Evolutionary conservation across 2,797 vertebrate species (phyloP).

Genomic region (Sardinella longiceps): DNA sequence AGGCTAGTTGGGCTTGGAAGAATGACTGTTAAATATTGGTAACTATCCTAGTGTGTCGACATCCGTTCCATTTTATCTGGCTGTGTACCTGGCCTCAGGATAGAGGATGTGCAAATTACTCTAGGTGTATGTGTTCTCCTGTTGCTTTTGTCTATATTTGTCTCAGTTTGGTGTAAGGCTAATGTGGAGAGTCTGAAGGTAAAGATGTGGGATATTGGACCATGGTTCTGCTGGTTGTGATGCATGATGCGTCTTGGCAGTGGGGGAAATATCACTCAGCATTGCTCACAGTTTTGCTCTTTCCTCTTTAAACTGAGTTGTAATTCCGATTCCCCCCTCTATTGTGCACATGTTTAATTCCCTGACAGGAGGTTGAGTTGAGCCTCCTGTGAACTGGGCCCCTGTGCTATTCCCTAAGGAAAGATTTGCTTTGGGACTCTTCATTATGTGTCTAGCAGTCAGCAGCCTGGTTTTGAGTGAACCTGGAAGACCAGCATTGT

Average conservation of each 20-base stretch:
- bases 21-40: too few species aligned
- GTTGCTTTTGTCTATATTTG: not conserved
- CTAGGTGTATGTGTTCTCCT: not conserved
- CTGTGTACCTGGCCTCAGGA: too few species aligned
- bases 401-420: constrained; percentile 7
- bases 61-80: too few species aligned
- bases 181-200: not conserved
- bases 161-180: not conserved
- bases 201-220: not conserved
- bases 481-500: constrained; percentile 21
- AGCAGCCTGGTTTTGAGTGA: constrained; percentile 7
- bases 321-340: not conserved
- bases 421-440: not conserved
- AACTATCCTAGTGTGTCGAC: too few species aligned
- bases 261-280: not conserved
- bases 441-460: not conserved
- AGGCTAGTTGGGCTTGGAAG: too few species aligned
- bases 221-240: not conserved
- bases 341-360: not conserved
- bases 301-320: not conserved
- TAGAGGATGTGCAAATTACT: too few species aligned
- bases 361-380: constrained; percentile 10
- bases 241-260: not conserved
- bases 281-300: not conserved
- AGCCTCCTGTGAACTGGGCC: constrained; percentile 20